Evolutionary conservation across 2,113 vertebrate genomes (phyloP).

Genomic region (Tragelaphus scriptus): DNA sequence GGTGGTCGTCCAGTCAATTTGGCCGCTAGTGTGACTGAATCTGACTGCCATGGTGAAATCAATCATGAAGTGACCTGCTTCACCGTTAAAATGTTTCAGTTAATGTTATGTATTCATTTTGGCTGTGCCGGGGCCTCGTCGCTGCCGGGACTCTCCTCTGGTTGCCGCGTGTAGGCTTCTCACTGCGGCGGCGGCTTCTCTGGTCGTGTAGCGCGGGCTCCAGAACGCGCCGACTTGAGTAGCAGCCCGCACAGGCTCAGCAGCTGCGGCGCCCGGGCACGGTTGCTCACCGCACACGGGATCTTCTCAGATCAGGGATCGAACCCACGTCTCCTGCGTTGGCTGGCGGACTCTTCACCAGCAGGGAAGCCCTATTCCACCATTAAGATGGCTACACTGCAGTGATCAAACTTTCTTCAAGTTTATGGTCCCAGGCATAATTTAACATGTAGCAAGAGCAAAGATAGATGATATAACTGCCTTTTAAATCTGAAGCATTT

Average conservation of each 20-base stretch:
- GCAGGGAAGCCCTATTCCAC: not conserved
- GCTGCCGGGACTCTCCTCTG: not conserved
- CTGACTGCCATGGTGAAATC: no score
- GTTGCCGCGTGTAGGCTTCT: not conserved
- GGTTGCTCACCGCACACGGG: not conserved
- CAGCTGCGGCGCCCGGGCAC: accelerated
- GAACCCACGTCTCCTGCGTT: not conserved
- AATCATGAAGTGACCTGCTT: no score
- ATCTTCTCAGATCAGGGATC: not conserved
- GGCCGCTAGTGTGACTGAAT: no score
- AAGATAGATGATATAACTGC: not conserved
- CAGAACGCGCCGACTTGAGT: accelerated
- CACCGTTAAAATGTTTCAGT: no score
- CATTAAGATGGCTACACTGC: not conserved
- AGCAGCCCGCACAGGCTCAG: not conserved
- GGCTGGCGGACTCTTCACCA: not conserved
- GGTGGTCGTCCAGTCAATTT: no score
- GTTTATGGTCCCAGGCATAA: not conserved
- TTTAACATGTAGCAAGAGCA: not conserved
- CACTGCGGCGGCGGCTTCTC: not conserved
- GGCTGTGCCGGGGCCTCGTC: not conserved
- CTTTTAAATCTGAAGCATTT: slow-evolving; percentile 24
- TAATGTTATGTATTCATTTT: not conserved
- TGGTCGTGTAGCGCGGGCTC: accelerated
- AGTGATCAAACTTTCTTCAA: not conserved